Evolutionary conservation across 2,113 vertebrate species (phyloP), one percentile per base, ranked within the genome.

Genomic region (Eolophus roseicapilla): DNA sequence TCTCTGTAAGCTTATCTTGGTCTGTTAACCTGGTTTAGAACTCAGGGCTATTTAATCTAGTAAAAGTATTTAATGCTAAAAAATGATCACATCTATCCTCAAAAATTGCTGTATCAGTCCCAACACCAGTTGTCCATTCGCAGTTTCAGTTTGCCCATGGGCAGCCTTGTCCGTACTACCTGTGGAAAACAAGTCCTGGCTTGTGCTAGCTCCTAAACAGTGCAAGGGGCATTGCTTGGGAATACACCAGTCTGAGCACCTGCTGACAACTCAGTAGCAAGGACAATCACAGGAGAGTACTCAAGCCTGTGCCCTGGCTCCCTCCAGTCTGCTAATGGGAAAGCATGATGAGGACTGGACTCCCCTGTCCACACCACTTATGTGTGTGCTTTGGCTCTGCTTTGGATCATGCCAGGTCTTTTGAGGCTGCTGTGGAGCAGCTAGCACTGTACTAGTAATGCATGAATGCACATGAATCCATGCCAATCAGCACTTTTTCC

Each of bases 381-480:
- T 5, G 19, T 2, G 13, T 57, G 64, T 37, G 10, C 57, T 47
- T 57, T 50, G 47, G 29, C 39, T 59, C 49, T 17, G 27, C 21
- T 82, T 21, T 77, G 70, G 59, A 19, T 52, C 16, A 21, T 3
- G 4, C 23, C 44, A 55, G 13, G 35, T 82, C 46, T 33, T 52
- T 67, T 60, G 21, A 37, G 63, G n/a, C 43, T 70, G 25, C 70
- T 28, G 17, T 17, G 29, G n/a, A 90, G 35, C 57, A 60, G 23
- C 18, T 18, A 49, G 23, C 9, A 46, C 57, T 5, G 0, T 49
- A 37, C 28, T 17, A 28, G 0, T 49, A 37, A 24, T 17, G 31
- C 16, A 19, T 3, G 28, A 33, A 46, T 46, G 63, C 17, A 27
- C 3, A 6, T 0, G 0, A 46, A 74, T 46, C 68, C 27, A 43